These are phyloP conservation scores for Furnarius figulus DNA, from an alignment of 2,113 vertebrate species.

Conservation along the genomic window DNA sequence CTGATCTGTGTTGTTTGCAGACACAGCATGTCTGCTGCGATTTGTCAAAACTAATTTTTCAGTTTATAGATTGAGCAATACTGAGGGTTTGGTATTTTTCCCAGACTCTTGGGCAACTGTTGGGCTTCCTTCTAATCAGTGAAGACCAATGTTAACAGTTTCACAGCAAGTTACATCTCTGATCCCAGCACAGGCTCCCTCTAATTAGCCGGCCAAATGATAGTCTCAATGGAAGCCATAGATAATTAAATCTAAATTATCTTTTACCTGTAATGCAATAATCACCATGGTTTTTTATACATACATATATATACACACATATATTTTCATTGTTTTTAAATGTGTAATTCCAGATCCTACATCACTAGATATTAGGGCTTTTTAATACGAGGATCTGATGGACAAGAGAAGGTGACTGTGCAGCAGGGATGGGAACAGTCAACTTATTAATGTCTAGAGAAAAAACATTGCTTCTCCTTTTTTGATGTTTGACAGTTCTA, in stretches of 20 bases:
- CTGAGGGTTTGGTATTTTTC: neutral
- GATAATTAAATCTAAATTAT: neutral
- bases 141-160: neutral
- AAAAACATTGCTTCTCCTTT: neutral
- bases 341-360: neutral
- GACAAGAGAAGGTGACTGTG: neutral
- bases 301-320: neutral
- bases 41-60: slow-evolving; percentile 24
- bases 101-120: neutral
- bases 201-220: neutral
- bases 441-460: neutral
- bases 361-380: neutral
- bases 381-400: neutral
- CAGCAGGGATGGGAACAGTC: neutral
- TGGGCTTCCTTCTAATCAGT: neutral
- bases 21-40: neutral
- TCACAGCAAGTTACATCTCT: neutral
- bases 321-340: neutral
- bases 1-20: neutral
- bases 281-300: neutral
- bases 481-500: neutral
- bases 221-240: neutral
- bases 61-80: neutral
- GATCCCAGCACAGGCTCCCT: neutral
- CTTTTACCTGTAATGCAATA: neutral